Evolutionary conservation across 1,140 invertebrate genomes (phyloP), one percentile per base, ranked within the genome.

Genomic region (Drosophila mojavensis): DNA sequence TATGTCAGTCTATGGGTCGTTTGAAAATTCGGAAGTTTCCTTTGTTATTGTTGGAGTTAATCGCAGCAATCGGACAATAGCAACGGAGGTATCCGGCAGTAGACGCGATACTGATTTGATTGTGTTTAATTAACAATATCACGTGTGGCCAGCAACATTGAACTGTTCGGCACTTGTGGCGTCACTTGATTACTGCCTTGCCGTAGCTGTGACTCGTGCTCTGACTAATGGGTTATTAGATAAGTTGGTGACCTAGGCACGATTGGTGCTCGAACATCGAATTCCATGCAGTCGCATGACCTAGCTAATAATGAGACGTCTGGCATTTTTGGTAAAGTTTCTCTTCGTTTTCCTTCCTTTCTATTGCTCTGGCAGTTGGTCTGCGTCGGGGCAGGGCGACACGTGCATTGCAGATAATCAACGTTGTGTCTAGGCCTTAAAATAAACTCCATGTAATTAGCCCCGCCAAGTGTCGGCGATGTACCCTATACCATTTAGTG

Each of bases 371-470:
- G 75, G 36, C 70, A 75, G 48, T 13, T 2, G 26, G 15, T 4
- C 6, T 6, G 75, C 67, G 59, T 41, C 41, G 41, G 6, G 55
- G 60, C 51, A 39, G 36, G 50, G 36, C 78, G 70, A 86, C 82
- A 85, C 82, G 82, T 85, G 82, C 77, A 82, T 82, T 79, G 65
- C 79, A 88, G 83, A 86, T 86, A 86, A 86, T 86, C 83, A 86
- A 69, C 83, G 76, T 75, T 71, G 79, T 82, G 82, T 86, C 84
- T 84, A 82, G 78, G 71, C 78, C 84, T 82, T 83, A 89, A 89
- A 89, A 89, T 89, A 89, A 81, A 82, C 75, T 84, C 82, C 84
- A 81, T 89, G 84, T 89, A 89, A 89, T 89, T 89, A 89, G 84
- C 84, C 80, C 66, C 83, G 74, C 47, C 80, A 84, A 81, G 66